These are phyloP conservation scores for Venusia cambrica DNA, from an alignment of 2,888 invertebrate species.

Conservation along the genomic window DNA sequence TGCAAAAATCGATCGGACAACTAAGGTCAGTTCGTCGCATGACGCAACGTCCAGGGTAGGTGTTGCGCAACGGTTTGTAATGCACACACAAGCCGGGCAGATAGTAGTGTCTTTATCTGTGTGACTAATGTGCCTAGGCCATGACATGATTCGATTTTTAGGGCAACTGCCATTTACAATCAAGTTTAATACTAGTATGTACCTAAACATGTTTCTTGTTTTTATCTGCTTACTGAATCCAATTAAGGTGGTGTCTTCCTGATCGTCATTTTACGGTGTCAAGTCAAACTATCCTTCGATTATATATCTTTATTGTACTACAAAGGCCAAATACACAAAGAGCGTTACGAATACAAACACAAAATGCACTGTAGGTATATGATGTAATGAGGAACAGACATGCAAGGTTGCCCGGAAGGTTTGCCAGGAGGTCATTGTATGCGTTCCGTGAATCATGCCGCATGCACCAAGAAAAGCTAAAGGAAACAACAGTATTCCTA, in stretches of 20 bases:
- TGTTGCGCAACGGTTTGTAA: constrained; percentile 64
- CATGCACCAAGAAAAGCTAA: constrained; percentile 12
- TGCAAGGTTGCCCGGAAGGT: constrained; percentile 73
- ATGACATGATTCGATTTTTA: constrained; percentile 6
- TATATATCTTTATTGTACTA: constrained; percentile 16
- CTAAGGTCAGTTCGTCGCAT: constrained; percentile 68
- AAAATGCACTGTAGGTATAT: constrained; percentile 60
- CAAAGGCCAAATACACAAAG: constrained; percentile 43
- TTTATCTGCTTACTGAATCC: no score
- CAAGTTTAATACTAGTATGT: not conserved
- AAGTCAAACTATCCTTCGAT: constrained; percentile 20
- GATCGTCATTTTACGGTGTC: no score
- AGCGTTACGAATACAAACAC: constrained; percentile 49
- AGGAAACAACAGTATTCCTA: constrained; percentile 13
- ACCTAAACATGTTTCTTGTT: not conserved
- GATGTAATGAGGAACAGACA: constrained; percentile 74
- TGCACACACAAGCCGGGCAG: constrained; percentile 26
- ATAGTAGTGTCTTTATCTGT: constrained; percentile 17
- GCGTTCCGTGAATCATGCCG: constrained; percentile 50
- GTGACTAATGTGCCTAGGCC: constrained; percentile 12
- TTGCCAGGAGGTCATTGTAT: constrained; percentile 56
- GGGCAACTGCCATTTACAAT: not conserved
- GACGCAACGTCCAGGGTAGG: constrained; percentile 64
- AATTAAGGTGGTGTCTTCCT: no score
- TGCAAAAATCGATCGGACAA: constrained; percentile 60